Evolutionary conservation across 2,113 vertebrate genomes (phyloP).

Genomic region (Irena cyanogastra): DNA sequence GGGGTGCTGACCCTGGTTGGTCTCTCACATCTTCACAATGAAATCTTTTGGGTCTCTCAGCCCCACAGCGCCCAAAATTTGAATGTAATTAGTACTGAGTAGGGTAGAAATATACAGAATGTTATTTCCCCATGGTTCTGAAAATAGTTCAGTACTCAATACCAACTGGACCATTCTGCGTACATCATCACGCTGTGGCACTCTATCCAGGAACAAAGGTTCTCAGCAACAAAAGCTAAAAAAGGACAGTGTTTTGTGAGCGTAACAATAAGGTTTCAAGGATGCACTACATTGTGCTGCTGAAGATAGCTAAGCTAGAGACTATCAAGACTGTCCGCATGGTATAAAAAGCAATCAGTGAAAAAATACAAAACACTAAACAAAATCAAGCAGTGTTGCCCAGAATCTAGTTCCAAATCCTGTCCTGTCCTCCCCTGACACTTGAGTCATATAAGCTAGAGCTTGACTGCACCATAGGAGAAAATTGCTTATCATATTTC

Average conservation of each 20-base stretch:
- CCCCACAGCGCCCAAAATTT: neutral
- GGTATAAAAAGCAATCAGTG: neutral
- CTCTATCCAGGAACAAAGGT: neutral
- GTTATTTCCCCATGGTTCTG: rapidly evolving
- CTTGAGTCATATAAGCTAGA: neutral
- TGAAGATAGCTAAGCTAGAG: neutral
- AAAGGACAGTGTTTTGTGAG: neutral
- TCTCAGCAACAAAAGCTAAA: neutral
- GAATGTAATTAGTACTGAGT: neutral
- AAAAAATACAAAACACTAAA: neutral
- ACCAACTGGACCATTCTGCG: neutral
- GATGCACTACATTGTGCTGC: neutral
- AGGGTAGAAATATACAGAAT: neutral
- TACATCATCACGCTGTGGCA: neutral
- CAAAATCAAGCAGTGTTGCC: neutral
- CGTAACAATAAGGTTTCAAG: neutral
- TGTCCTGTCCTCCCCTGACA: neutral
- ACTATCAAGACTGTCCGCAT: neutral
- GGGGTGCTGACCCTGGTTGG: neutral
- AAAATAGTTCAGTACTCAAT: neutral
- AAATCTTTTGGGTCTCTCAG: neutral
- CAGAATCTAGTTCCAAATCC: neutral
- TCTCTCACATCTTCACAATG: neutral
- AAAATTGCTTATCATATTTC: conserved; percentile 18
- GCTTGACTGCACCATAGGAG: neutral